Evolutionary conservation across 2,797 vertebrate genomes (phyloP).

Genomic region (Ibycter americanus): DNA sequence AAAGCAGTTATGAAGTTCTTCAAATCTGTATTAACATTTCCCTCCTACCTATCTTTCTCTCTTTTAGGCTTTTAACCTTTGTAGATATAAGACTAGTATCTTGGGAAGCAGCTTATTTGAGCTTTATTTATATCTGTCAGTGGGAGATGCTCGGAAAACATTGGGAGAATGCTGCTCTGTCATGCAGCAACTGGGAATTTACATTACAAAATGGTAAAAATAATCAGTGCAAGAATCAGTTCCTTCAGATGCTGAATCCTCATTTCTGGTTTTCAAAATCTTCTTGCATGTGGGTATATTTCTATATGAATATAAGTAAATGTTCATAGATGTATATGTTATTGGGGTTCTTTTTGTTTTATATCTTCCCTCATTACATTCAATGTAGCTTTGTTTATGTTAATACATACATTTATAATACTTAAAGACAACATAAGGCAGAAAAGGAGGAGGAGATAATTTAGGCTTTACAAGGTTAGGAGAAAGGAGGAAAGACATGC

Average conservation of each 20-base stretch:
- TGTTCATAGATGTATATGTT: background rate
- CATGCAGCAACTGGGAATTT: conserved; percentile 58
- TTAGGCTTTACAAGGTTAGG: background rate
- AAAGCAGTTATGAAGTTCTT: conserved; percentile 32
- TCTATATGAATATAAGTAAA: background rate
- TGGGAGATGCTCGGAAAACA: conserved; percentile 57
- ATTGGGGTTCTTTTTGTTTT: background rate
- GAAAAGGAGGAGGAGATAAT: conserved; percentile 16
- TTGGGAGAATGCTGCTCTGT: conserved; percentile 45
- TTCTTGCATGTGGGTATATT: background rate
- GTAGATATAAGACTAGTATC: conserved; percentile 40
- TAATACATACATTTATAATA: conserved; percentile 19
- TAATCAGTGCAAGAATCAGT: conserved; percentile 28
- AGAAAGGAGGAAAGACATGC: background rate
- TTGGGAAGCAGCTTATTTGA: conserved; percentile 53
- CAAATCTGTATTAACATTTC: conserved; percentile 49
- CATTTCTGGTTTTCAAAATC: conserved; percentile 15
- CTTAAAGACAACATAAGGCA: conserved; percentile 4
- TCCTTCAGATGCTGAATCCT: conserved; percentile 54
- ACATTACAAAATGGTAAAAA: conserved; percentile 46
- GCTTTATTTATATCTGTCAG: conserved; percentile 57
- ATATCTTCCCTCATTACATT: background rate
- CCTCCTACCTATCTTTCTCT: conserved; percentile 39
- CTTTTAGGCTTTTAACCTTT: conserved; percentile 59
- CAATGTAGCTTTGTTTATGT: background rate